phyloP scores from a whole-genome alignment of 1,140 invertebrate species.

The Mizuhopecten yessoensis region DNA sequence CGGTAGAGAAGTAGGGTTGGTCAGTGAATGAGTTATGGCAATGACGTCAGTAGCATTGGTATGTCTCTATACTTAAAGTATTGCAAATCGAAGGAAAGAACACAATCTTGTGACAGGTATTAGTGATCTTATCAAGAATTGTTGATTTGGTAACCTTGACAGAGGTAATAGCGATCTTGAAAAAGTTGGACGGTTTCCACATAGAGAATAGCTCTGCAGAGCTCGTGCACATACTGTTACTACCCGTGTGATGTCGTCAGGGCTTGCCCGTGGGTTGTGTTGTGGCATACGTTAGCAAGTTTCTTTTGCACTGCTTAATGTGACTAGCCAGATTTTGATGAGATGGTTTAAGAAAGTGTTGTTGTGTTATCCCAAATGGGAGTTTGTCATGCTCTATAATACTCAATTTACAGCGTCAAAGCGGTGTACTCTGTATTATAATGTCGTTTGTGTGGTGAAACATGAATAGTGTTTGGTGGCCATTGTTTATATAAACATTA shows the following conservation, averaged over 20 bases:
- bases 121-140: too few species aligned
- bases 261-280: neutral
- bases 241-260: neutral
- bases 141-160: too few species aligned
- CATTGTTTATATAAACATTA: conserved; percentile 30
- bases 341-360: neutral
- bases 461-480: neutral
- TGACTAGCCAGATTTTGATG: neutral
- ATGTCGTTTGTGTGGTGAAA: neutral
- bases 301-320: conserved; percentile 8
- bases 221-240: neutral
- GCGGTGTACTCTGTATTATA: neutral
- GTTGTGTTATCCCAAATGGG: neutral
- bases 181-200: conserved; percentile 20
- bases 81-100: too few species aligned
- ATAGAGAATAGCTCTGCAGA: neutral
- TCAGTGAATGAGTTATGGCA: too few species aligned
- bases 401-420: neutral
- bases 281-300: conserved; percentile 31
- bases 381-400: neutral
- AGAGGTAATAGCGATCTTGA: too few species aligned
- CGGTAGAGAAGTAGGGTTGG: too few species aligned
- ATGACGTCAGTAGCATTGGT: too few species aligned
- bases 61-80: too few species aligned
- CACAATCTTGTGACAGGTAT: too few species aligned